Evolutionary conservation across 2,797 vertebrate species (phyloP).

Genomic region (Synaphobranchus kaupii): DNA sequence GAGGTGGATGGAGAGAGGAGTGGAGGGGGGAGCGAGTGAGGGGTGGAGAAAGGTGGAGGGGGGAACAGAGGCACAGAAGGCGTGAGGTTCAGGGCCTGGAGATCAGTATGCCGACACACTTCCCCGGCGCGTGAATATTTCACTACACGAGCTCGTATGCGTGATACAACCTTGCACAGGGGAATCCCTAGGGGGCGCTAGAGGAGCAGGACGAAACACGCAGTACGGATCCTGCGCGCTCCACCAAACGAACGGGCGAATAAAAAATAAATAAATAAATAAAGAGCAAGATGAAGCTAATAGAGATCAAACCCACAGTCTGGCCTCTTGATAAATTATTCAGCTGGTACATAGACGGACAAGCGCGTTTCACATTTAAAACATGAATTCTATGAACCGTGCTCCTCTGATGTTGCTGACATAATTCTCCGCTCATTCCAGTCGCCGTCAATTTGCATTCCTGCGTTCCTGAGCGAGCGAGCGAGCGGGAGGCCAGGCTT

Average conservation of each 20-base stretch:
- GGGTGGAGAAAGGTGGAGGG: slow-evolving; percentile 32
- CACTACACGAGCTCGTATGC: background rate
- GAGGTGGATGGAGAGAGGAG: background rate
- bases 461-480: slow-evolving; percentile 45
- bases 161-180: background rate
- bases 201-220: slow-evolving; percentile 55
- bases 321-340: slow-evolving; percentile 78
- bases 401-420: slow-evolving; percentile 69
- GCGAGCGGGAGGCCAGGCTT: slow-evolving; percentile 20
- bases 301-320: slow-evolving; percentile 77
- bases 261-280: slow-evolving; percentile 74
- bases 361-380: slow-evolving; percentile 72
- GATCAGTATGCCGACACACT: slow-evolving; percentile 33
- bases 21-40: slow-evolving; percentile 39
- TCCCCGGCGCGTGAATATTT: slow-evolving; percentile 48
- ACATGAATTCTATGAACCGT: slow-evolving; percentile 74
- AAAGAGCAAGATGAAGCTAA: slow-evolving; percentile 78
- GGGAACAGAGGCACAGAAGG: background rate
- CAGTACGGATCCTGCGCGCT: background rate
- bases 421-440: slow-evolving; percentile 74
- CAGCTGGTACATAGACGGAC: slow-evolving; percentile 72
- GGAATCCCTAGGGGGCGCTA: background rate
- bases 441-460: slow-evolving; percentile 69
- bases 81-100: slow-evolving; percentile 28
- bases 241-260: slow-evolving; percentile 69